phyloP scores from a whole-genome alignment of 2,888 invertebrate species.

The Caenorhabditis uteleia region DNA sequence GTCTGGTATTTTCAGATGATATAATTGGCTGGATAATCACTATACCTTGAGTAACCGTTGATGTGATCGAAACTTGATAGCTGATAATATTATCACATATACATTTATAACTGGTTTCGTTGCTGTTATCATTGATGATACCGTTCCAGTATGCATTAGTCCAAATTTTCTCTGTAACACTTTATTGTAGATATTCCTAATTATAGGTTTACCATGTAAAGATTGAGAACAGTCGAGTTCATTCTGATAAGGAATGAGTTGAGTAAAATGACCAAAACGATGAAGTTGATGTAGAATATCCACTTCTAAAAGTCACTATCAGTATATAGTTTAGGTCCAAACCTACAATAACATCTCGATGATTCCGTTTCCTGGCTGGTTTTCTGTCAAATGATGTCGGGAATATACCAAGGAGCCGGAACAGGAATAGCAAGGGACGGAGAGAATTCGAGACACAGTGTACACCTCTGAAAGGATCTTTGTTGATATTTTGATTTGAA shows the following conservation, averaged over 20 bases:
- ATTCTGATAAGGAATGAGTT: constrained; percentile 54
- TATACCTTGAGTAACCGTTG: constrained; percentile 29
- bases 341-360: constrained; percentile 7
- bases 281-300: constrained; percentile 42
- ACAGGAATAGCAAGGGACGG: constrained; percentile 48
- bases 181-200: neutral
- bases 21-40: constrained; percentile 1
- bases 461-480: constrained; percentile 41
- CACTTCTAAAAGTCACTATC: constrained; percentile 25
- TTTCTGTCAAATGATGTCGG: constrained; percentile 41
- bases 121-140: constrained; percentile 62
- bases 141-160: constrained; percentile 62
- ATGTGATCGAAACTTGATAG: constrained; percentile 35
- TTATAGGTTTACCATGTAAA: constrained; percentile 42
- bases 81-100: constrained; percentile 53
- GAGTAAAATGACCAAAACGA: constrained; percentile 43
- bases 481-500: neutral
- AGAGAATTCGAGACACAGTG: constrained; percentile 54
- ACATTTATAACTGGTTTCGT: constrained; percentile 62
- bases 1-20: constrained; percentile 24
- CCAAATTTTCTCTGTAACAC: constrained; percentile 51
- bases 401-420: constrained; percentile 53
- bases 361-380: constrained; percentile 9
- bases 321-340: neutral
- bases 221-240: constrained; percentile 43